phyloP scores from a whole-genome alignment of 2,888 invertebrate species.

The Tryphoninae sp. region DNA sequence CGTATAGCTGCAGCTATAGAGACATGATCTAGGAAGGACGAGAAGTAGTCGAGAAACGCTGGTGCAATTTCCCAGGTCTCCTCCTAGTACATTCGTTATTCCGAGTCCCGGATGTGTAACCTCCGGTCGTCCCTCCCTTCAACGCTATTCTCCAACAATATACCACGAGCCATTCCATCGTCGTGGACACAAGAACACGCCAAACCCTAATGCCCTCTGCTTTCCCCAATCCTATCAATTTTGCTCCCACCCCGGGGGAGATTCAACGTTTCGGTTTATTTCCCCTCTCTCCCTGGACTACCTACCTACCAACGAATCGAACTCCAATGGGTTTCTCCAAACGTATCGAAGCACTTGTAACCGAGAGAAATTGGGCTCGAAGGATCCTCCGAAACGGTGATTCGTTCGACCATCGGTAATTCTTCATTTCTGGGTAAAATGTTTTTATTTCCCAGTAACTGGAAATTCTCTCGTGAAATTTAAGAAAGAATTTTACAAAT shows the following conservation, averaged over 20 bases:
- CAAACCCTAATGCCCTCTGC: constrained; percentile 42
- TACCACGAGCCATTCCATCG: constrained; percentile 23
- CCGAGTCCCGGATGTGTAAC: constrained; percentile 65
- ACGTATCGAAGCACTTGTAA: not conserved
- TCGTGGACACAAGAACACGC: constrained; percentile 20
- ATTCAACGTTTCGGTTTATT: not conserved
- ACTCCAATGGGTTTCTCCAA: not conserved
- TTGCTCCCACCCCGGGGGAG: not conserved
- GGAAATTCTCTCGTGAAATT: not conserved
- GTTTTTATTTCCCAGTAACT: not conserved
- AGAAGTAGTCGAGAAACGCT: constrained; percentile 68
- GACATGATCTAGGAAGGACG: constrained; percentile 34
- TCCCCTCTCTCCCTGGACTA: not conserved
- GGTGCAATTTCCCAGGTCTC: constrained; percentile 70
- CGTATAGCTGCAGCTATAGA: not conserved
- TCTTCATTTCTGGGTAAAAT: not conserved
- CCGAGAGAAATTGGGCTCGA: not conserved
- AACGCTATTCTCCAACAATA: constrained; percentile 37
- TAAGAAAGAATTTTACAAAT: not conserved
- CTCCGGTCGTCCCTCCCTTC: not conserved
- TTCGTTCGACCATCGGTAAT: constrained; percentile 24
- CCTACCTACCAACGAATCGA: constrained; percentile 7
- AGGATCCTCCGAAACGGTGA: not conserved
- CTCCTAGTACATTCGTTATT: constrained; percentile 71
- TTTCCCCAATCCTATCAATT: constrained; percentile 55